Base-by-base conservation (phyloP, 2,888 invertebrate species). In the Campopleginae sp. region DNA sequence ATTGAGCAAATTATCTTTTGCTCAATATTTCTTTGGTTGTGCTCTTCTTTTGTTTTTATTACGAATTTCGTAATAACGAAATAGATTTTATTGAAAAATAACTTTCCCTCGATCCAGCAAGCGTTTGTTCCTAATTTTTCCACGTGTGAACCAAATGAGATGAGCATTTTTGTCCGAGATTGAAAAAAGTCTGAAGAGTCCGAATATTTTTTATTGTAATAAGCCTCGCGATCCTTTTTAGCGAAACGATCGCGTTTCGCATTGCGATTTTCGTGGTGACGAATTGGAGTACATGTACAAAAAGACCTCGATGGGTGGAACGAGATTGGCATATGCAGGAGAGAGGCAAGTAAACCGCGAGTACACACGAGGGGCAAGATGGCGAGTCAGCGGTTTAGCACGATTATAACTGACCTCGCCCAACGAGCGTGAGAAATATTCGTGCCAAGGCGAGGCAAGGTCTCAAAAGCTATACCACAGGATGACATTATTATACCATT, bases 391-490 rank as follows among this genome's bases (percentile, higher is more conserved):
- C 88, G 86, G 86, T 87, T 87, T 88, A 86, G 86, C 85, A 78
- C 82, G 51, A 82, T 82, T 88, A 88, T 88, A 89, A 90, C 89
- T 88, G 90, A 90, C 89, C 89, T 86, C 88, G 89, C 85, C 70
- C 87, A 88, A 89, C 88, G 82, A 88, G 87, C 87, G 86, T 88
- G 88, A 88, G 89, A 88, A 89, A 89, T 88, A 88, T 86, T 88
- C 87, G 88, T 87, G 88, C 88, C 88, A 88, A 88, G 90, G 88
- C 86, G 84, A 88, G 85, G 88, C 89, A 89, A 88, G 89, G 89
- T 88, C 90, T 88, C 72, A 6, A 33, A 44, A 42, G 31, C 51
- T 68, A 81, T 65, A 65, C 19, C 19, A n/a, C 74, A 58, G 46
- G 54, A 54, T 80, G 19, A 38, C 51, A 80, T 54, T 75, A 74